phyloP scores from a whole-genome alignment of 2,888 invertebrate species.

The Alentia gelatinosa region DNA sequence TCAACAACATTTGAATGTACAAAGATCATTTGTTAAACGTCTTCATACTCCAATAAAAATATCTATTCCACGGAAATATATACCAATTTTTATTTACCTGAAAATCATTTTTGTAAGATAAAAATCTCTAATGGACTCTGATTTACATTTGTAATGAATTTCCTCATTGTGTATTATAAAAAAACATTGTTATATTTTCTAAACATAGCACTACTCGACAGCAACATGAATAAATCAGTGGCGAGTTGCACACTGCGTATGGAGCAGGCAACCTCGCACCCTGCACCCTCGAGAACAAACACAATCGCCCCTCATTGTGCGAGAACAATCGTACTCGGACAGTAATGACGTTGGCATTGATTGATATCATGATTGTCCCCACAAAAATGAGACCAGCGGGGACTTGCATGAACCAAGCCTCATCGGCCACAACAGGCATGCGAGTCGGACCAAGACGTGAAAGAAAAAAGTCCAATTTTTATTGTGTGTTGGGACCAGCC shows the following conservation, averaged over 20 bases:
- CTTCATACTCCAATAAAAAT: too few species aligned
- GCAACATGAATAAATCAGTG: background rate
- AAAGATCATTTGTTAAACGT: too few species aligned
- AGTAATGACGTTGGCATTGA: background rate
- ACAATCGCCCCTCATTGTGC: constrained; percentile 3
- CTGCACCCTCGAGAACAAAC: background rate
- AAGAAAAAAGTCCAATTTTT: background rate
- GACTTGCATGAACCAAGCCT: background rate
- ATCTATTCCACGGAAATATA: too few species aligned
- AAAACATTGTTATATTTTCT: background rate
- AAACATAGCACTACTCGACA: background rate
- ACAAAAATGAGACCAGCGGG: background rate
- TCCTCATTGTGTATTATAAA: too few species aligned
- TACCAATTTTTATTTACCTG: too few species aligned
- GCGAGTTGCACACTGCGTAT: too few species aligned
- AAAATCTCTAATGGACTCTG: too few species aligned
- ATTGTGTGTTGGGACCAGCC: background rate
- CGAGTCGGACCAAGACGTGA: background rate
- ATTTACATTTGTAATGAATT: too few species aligned
- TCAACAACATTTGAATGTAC: too few species aligned
- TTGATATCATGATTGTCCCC: background rate
- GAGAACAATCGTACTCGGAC: background rate
- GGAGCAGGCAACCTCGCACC: background rate
- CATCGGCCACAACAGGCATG: background rate
- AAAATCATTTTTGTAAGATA: too few species aligned